Evolutionary conservation across 2,888 invertebrate species (phyloP).

Genomic region (Pollenia labialis): DNA sequence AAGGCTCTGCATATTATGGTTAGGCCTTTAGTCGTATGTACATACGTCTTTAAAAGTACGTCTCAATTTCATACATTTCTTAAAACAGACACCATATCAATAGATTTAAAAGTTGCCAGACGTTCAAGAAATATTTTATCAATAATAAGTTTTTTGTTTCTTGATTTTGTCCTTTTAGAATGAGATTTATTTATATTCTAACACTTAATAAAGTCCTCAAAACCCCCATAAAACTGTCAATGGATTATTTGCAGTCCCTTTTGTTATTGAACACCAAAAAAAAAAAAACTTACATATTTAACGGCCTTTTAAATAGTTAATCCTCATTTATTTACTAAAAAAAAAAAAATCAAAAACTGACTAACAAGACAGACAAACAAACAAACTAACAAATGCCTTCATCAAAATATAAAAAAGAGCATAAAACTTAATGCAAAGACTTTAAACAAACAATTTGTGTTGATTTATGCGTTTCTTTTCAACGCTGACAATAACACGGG

Average conservation of each 20-base stretch:
- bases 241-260: slow-evolving; percentile 21
- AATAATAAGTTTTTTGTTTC: no score
- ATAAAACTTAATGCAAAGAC: slow-evolving; percentile 31
- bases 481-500: slow-evolving; percentile 61
- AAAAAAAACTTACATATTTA: slow-evolving; percentile 17
- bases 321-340: background rate
- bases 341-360: background rate
- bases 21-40: no score
- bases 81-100: no score
- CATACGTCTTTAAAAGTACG: no score
- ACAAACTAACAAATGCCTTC: slow-evolving; percentile 35
- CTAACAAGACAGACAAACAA: background rate
- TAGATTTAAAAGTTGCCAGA: no score
- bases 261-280: background rate
- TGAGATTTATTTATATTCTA: slow-evolving; percentile 5
- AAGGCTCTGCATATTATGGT: no score
- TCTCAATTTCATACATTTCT: no score
- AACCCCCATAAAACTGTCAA: slow-evolving; percentile 59
- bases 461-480: slow-evolving; percentile 69
- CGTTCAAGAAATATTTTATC: no score
- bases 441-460: slow-evolving; percentile 58
- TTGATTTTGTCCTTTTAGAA: background rate
- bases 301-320: slow-evolving; percentile 29
- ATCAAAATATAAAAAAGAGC: slow-evolving; percentile 18
- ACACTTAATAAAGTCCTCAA: slow-evolving; percentile 8